Conservation (phyloP, 2,797 vertebrate species). For the Alfaro cultratus region DNA sequence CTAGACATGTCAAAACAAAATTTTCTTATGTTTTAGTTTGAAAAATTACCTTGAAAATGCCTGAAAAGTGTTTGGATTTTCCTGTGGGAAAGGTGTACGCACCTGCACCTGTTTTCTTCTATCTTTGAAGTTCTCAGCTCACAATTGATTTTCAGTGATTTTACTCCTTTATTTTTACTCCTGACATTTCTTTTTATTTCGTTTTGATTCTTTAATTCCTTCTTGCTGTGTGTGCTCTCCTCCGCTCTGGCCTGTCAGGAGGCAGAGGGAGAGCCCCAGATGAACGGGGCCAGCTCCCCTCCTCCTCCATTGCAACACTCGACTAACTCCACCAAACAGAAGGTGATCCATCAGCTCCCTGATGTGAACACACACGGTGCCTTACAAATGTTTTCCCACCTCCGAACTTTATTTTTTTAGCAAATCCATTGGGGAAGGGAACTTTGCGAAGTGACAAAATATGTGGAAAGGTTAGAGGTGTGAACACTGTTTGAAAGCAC, state of each 20-base stretch:
- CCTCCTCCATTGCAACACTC: slow-evolving; percentile 50
- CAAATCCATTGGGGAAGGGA: background rate
- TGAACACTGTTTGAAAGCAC: background rate
- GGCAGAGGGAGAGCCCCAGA: slow-evolving; percentile 65
- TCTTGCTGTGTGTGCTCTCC: slow-evolving; percentile 24
- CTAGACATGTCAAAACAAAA: no score
- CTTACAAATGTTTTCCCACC: background rate
- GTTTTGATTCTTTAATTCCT: slow-evolving; percentile 24
- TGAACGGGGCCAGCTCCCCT: slow-evolving; percentile 65
- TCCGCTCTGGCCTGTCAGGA: slow-evolving; percentile 52
- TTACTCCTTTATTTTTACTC: background rate
- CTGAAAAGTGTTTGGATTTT: no score
- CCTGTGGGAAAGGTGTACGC: no score
- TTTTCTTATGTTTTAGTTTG: no score
- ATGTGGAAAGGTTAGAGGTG: background rate
- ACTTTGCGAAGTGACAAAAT: background rate
- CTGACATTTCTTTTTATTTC: background rate
- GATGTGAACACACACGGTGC: slow-evolving; percentile 29
- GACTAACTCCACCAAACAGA: slow-evolving; percentile 67
- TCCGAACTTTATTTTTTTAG: background rate
- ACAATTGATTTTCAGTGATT: slow-evolving; percentile 4
- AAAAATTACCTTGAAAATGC: no score
- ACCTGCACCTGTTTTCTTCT: background rate
- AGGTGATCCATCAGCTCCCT: slow-evolving; percentile 68
- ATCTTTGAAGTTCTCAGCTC: background rate